phyloP scores from a whole-genome alignment of 2,113 vertebrate genomes.

The Lepus timidus region DNA sequence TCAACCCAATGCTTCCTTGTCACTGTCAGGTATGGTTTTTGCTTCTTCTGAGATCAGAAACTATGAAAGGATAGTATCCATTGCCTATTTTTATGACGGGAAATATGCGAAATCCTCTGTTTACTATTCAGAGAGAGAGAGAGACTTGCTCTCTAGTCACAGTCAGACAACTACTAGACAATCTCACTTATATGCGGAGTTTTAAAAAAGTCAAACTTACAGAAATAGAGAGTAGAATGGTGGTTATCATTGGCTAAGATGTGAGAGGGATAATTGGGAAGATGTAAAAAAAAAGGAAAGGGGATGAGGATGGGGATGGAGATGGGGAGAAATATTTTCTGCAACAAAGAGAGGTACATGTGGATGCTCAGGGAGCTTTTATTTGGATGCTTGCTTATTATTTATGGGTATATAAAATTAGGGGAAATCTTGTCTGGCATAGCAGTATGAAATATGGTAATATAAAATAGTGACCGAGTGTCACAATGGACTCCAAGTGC shows the following conservation, averaged over 20 bases:
- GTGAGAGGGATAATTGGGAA: too few relatives aligned
- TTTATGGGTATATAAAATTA: conserved; percentile 1
- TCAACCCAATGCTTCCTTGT: neutral
- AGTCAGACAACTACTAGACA: neutral
- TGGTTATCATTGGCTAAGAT: neutral
- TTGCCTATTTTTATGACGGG: neutral
- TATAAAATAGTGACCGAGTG: neutral
- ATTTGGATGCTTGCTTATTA: neutral
- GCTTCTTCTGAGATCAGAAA: conserved; percentile 38
- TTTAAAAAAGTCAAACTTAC: neutral
- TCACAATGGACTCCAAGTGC: neutral
- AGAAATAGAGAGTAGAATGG: neutral
- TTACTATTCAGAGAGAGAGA: neutral
- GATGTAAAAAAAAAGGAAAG: neutral
- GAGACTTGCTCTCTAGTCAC: neutral
- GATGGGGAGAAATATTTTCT: neutral
- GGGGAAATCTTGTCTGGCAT: neutral
- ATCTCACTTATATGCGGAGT: neutral
- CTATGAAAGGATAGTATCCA: neutral
- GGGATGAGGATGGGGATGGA: too few relatives aligned
- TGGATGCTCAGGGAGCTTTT: neutral
- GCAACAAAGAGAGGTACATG: neutral
- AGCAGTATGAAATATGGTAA: neutral
- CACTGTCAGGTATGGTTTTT: neutral
- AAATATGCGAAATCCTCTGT: neutral